A percentile compares a stretch with the other conserved stretches of the same genome.
Conservation (phyloP, 1,140 invertebrate species). For the Anadara kagoshimensis region DNA sequence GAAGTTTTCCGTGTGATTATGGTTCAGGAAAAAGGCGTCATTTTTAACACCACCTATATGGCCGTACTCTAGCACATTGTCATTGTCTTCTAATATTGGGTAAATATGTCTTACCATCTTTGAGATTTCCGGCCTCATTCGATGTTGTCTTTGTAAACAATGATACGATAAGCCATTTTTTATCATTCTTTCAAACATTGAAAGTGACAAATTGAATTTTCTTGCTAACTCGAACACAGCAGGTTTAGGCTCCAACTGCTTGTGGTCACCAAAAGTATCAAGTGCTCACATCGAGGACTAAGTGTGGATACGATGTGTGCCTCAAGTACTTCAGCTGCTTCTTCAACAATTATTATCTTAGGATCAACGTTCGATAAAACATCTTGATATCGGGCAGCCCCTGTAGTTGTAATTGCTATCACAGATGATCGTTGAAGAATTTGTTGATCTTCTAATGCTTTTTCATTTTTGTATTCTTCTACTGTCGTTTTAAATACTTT, state of each 20-base stretch:
- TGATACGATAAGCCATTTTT: conserved; percentile 62
- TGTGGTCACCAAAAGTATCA: conserved; percentile 86
- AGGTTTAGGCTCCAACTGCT: conserved; percentile 74
- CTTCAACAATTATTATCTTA: conserved; percentile 68
- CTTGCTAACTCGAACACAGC: conserved; percentile 62
- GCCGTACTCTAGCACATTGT: conserved; percentile 55
- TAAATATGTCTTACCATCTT: conserved; percentile 70
- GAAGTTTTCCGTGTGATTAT: conserved; percentile 56
- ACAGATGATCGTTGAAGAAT: conserved; percentile 63
- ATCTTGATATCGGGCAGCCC: conserved; percentile 61
- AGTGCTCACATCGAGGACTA: conserved; percentile 81
- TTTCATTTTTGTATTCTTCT: conserved; percentile 43
- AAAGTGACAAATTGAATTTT: conserved; percentile 70
- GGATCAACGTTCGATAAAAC: conserved; percentile 58
- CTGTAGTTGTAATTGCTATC: conserved; percentile 72
- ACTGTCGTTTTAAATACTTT: conserved; percentile 36
- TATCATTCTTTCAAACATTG: conserved; percentile 71
- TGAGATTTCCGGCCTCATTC: conserved; percentile 74
- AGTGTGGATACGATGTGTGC: conserved; percentile 72
- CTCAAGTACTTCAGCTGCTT: conserved; percentile 69
- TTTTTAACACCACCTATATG: conserved; percentile 67
- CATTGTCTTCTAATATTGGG: conserved; percentile 62
- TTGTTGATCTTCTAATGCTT: conserved; percentile 49
- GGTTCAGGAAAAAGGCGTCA: conserved; percentile 72
- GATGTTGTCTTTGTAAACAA: conserved; percentile 71